These are phyloP conservation scores for Drosophila cyrtoloma DNA, from an alignment of 2,888 invertebrate species.

Conservation along the genomic window DNA sequence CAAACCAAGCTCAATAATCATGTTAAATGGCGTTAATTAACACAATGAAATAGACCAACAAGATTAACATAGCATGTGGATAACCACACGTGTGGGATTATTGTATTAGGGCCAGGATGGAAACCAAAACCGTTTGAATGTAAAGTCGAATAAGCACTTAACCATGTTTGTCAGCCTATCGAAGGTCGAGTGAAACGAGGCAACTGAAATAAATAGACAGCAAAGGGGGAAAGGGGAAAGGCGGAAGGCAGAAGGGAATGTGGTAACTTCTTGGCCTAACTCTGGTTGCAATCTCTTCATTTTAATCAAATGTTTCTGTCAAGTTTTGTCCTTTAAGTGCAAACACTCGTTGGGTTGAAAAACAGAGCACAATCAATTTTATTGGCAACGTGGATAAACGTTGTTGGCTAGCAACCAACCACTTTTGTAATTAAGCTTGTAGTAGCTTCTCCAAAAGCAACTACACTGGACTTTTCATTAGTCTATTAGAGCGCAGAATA, in stretches of 20 bases:
- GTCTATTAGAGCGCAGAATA: conserved; percentile 30
- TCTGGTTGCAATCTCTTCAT: conserved; percentile 36
- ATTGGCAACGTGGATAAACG: conserved; percentile 25
- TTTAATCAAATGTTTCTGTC: conserved; percentile 40
- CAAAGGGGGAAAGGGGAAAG: neutral
- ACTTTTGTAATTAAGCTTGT: conserved; percentile 40
- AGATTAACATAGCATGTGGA: conserved; percentile 3
- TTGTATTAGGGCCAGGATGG: conserved; percentile 38
- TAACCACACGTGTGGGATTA: conserved; percentile 21
- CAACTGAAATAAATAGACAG: conserved; percentile 3
- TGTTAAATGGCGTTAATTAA: conserved; percentile 33
- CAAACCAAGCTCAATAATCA: conserved; percentile 13
- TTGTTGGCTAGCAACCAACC: conserved; percentile 21
- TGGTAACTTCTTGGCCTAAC: conserved; percentile 15
- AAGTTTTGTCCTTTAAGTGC: conserved; percentile 35
- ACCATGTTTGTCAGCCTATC: conserved; percentile 14
- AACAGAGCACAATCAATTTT: conserved; percentile 30
- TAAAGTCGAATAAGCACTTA: conserved; percentile 42
- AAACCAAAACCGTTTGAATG: conserved; percentile 14
- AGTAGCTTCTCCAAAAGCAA: conserved; percentile 4
- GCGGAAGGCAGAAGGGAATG: neutral
- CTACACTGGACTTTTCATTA: conserved; percentile 43
- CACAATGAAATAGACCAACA: conserved; percentile 15
- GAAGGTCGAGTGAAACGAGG: conserved; percentile 20
- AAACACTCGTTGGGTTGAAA: conserved; percentile 38